Conservation (phyloP, 2,888 invertebrate species). For the Clostera curtula region DNA sequence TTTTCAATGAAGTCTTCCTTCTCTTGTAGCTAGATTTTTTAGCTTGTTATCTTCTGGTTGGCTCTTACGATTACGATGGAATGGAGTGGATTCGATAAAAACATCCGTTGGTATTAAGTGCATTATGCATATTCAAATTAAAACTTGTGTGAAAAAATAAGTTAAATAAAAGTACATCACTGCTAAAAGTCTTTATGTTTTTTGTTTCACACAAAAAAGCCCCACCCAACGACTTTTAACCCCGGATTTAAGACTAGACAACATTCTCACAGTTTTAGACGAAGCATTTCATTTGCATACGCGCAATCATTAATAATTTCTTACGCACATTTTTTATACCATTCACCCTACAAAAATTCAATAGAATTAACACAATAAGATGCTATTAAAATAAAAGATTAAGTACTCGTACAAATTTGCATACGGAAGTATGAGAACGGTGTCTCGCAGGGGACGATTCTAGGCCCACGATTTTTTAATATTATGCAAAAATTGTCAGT, state of each 20-base stretch:
- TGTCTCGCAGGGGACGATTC: constrained; percentile 43
- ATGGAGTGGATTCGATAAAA: too few relatives aligned
- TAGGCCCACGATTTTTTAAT: constrained; percentile 45
- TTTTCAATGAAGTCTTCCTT: too few relatives aligned
- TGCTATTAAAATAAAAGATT: constrained; percentile 74
- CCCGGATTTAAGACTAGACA: constrained; percentile 31
- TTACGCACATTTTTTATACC: constrained; percentile 40
- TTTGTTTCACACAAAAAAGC: constrained; percentile 23
- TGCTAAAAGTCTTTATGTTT: constrained; percentile 15
- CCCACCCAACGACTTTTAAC: constrained; percentile 23
- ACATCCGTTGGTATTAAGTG: too few relatives aligned
- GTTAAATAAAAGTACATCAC: constrained; percentile 3
- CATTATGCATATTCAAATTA: too few relatives aligned
- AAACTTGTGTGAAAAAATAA: too few relatives aligned
- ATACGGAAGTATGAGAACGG: constrained; percentile 63
- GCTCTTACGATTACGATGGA: too few relatives aligned
- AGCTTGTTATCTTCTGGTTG: too few relatives aligned
- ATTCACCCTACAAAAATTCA: constrained; percentile 47
- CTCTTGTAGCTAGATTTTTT: too few relatives aligned
- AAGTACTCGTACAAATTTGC: constrained; percentile 60
- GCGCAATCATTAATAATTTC: constrained; percentile 62
- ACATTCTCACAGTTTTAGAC: constrained; percentile 54
- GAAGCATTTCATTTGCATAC: constrained; percentile 55
- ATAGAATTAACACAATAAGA: constrained; percentile 65
- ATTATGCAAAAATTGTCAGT: constrained; percentile 65